Evolutionary conservation across 2,113 vertebrate species (phyloP).

Genomic region (Haemorhous mexicanus): DNA sequence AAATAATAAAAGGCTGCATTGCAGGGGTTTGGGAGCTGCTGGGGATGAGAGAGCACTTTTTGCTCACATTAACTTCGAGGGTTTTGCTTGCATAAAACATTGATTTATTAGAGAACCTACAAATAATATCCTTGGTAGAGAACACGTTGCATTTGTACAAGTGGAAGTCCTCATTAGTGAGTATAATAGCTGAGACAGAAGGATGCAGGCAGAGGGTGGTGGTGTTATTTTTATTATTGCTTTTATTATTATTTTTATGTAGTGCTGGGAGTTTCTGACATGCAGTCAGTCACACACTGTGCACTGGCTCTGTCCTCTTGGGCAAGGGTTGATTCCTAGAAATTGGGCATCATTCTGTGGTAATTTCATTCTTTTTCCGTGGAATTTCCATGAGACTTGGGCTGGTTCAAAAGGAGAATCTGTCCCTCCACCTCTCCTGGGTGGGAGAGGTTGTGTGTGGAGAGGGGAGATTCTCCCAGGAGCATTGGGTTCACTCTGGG

Average conservation of each 20-base stretch:
- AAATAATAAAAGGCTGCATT: constrained; percentile 56
- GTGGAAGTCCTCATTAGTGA: neutral
- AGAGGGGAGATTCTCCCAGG: neutral
- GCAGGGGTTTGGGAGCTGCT: constrained; percentile 50
- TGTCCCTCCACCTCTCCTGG: neutral
- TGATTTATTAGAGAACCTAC: constrained; percentile 22
- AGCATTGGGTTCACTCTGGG: neutral
- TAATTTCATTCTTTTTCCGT: neutral
- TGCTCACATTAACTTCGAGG: constrained; percentile 23
- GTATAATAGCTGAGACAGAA: neutral
- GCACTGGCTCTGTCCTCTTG: neutral
- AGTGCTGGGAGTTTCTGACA: neutral
- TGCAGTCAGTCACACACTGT: neutral
- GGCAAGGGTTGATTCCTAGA: neutral
- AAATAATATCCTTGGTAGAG: neutral
- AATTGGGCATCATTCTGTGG: neutral
- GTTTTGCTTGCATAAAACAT: constrained; percentile 16
- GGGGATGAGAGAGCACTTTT: constrained; percentile 34
- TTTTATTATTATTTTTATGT: neutral
- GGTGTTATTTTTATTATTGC: neutral
- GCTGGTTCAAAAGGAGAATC: neutral
- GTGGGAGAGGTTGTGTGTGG: neutral
- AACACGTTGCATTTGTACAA: neutral
- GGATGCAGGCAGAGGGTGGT: neutral
- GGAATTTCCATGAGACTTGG: neutral